Evolutionary conservation across 1,140 invertebrate genomes (phyloP).

Genomic region (Lepidostoma basale): DNA sequence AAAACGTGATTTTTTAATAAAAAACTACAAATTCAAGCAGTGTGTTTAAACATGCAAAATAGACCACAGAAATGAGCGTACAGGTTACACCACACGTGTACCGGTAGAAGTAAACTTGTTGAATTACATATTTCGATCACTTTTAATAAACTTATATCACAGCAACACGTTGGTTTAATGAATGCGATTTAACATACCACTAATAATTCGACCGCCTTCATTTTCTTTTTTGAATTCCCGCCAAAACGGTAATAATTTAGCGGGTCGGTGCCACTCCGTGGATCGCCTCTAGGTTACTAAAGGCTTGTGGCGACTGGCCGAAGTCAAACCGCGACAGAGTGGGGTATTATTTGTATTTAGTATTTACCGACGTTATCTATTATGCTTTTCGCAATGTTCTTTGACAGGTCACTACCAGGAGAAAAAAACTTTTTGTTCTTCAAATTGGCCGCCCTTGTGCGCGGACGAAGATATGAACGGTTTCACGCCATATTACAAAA

Average conservation of each 20-base stretch:
- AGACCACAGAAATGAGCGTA: too few relatives aligned
- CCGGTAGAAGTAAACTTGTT: too few relatives aligned
- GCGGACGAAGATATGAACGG: too few relatives aligned
- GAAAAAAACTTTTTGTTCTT: background rate
- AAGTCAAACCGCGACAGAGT: background rate
- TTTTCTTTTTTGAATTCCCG: constrained; percentile 6
- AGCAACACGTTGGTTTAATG: too few relatives aligned
- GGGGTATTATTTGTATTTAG: constrained; percentile 7
- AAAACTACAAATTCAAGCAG: too few relatives aligned
- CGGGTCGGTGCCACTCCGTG: background rate
- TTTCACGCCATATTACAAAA: too few relatives aligned
- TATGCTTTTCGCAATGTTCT: constrained; percentile 2
- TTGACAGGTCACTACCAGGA: background rate
- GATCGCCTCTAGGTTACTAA: constrained; percentile 4
- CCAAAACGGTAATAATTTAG: background rate
- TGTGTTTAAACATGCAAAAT: too few relatives aligned
- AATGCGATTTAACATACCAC: constrained; percentile 13
- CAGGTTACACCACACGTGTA: too few relatives aligned
- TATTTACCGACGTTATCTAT: constrained; percentile 4
- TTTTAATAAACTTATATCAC: too few relatives aligned
- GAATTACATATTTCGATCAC: too few relatives aligned
- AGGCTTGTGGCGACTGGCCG: background rate
- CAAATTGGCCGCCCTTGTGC: background rate
- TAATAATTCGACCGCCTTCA: constrained; percentile 2
- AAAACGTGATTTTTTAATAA: too few relatives aligned